Evolutionary conservation across 2,113 vertebrate species (phyloP), one percentile per base, ranked within the genome.

Genomic region (Catharus bicknelli): DNA sequence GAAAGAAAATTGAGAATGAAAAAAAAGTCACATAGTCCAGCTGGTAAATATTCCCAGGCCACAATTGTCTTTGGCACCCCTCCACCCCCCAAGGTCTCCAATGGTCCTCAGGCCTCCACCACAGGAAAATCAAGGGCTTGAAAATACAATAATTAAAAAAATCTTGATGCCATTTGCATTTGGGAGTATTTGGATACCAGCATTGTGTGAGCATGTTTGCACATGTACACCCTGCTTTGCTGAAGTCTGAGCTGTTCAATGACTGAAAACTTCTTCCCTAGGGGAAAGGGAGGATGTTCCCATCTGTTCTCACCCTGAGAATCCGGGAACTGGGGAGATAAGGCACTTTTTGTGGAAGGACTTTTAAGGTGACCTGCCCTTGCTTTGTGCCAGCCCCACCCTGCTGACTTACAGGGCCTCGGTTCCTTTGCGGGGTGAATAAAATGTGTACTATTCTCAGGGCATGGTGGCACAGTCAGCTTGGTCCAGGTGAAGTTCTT

Each of bases 101-200:
- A 23, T 83, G 81, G 76, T 73, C 96, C 96, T 90, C 83, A 95
- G 95, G 86, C 79, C 80, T 82, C 90, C 40, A 80, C 96, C 96
- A 86, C 96, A 95, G 96, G 95, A 97, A 97, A 97, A 97, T 96
- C 95, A 97, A 93, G 96, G 93, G 93, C 96, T 97, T 97, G 87
- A 96, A 97, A 97, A 93, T 88, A 83, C 69, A 94, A 63, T 92
- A 88, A 95, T 95, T 96, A 96, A 96, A 96, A 97, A 95, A 96
- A 94, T 91, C 95, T 93, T 97, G 95, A 97, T 97, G 93, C 90
- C 95, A 90, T 96, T 94, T 95, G 86, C 88, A 90, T 95, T 90
- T 93, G 83, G 66, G 86, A 79, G 63, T 94, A 86, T 96, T 96
- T 94, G 90, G 83, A 95, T 62, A 68, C 83, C 91, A 91, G 75